Evolutionary conservation across 2,113 vertebrate genomes (phyloP).

Genomic region (Pogonocichla stellata): DNA sequence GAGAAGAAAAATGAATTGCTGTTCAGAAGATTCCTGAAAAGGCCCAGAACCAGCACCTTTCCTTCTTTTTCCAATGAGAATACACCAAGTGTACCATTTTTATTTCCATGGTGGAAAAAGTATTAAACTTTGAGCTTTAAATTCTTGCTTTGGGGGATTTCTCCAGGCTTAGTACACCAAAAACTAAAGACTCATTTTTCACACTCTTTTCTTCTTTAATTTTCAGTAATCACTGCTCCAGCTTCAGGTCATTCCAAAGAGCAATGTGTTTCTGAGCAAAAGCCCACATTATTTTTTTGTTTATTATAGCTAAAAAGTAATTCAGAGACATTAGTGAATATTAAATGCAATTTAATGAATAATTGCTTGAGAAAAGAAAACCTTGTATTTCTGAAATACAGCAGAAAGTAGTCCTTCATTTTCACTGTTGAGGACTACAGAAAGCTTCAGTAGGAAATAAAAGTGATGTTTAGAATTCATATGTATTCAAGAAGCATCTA

Average conservation of each 20-base stretch:
- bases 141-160: neutral
- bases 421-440: neutral
- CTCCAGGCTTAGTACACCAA: neutral
- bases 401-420: neutral
- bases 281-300: neutral
- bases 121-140: neutral
- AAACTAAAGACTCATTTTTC: neutral
- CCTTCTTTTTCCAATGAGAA: neutral
- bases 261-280: conserved; percentile 12
- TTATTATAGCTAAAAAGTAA: neutral
- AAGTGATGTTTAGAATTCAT: neutral
- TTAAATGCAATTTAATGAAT: conserved; percentile 1
- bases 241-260: neutral
- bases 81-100: neutral
- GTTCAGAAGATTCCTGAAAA: neutral
- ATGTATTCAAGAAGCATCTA: neutral
- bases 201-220: neutral
- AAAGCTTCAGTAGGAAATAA: neutral
- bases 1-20: neutral
- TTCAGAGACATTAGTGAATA: conserved; percentile 7
- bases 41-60: neutral
- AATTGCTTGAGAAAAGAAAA: neutral
- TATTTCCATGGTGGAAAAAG: neutral
- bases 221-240: neutral
- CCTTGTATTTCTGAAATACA: neutral